phyloP scores from a whole-genome alignment of 64 coral and sea anemone species.

The Montipora cactus region DNA sequence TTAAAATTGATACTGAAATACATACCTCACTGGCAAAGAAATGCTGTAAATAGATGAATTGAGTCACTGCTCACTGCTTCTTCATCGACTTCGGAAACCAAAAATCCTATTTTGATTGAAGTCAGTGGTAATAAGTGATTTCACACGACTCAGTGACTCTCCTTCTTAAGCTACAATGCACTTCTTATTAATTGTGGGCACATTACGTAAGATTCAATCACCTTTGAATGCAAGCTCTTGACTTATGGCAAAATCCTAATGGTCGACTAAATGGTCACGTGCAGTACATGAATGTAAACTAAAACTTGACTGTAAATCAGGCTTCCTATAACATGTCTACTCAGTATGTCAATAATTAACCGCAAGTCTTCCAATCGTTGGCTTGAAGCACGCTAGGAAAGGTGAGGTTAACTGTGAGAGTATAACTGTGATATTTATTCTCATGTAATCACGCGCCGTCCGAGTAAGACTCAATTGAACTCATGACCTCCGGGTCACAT shows the following conservation, averaged over 20 bases:
- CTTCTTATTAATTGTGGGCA: background rate
- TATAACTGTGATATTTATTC: too few species aligned
- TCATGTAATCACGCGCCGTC: too few species aligned
- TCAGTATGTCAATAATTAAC: background rate
- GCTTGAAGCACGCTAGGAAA: too few species aligned
- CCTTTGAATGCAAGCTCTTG: slow-evolving; percentile 11
- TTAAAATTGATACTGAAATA: background rate
- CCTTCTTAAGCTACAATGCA: background rate
- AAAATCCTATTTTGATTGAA: background rate
- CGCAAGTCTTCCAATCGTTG: background rate
- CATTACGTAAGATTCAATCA: background rate
- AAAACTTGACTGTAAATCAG: background rate
- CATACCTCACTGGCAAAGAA: background rate
- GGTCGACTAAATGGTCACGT: slow-evolving; percentile 10
- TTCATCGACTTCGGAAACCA: background rate
- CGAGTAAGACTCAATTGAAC: too few species aligned
- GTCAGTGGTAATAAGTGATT: background rate
- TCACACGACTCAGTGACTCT: too few species aligned
- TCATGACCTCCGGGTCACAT: too few species aligned
- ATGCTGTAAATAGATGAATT: background rate
- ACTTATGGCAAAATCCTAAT: background rate
- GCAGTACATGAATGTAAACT: background rate
- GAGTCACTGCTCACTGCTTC: background rate
- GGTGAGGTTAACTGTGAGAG: too few species aligned
- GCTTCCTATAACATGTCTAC: background rate